Conservation (phyloP, 2,797 vertebrate genomes). For the Lepilemur septentrionalis region DNA sequence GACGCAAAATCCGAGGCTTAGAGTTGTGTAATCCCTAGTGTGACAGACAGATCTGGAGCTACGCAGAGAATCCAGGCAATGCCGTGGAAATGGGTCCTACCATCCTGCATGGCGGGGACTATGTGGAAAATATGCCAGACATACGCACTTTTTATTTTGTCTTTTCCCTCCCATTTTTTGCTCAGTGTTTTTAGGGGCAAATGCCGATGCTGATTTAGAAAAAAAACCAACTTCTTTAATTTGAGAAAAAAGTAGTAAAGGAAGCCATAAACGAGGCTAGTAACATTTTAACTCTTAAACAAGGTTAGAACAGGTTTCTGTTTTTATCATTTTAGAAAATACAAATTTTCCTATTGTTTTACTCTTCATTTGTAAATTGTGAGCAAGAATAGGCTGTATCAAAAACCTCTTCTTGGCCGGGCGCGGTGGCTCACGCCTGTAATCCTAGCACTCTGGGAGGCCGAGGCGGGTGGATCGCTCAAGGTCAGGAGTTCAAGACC, state of each 20-base stretch:
- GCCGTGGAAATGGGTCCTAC: not conserved
- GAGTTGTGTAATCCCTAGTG: not conserved
- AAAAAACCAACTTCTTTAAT: not conserved
- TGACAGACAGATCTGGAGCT: not conserved
- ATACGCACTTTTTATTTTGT: not conserved
- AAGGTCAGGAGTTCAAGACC: too few species aligned
- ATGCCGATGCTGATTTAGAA: not conserved
- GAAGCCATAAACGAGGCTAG: not conserved
- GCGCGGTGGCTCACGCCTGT: too few species aligned
- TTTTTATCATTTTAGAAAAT: not conserved
- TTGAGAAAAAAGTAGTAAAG: slow-evolving; percentile 17
- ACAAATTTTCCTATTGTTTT: not conserved
- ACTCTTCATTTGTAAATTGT: not conserved
- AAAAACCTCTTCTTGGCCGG: not conserved
- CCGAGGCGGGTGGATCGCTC: too few species aligned
- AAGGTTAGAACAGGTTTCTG: not conserved
- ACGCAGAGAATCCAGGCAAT: not conserved
- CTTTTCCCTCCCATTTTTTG: not conserved
- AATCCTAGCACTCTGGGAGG: too few species aligned
- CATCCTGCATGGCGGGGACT: accelerated
- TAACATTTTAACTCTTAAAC: not conserved
- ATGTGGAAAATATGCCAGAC: not conserved
- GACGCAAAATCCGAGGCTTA: not conserved
- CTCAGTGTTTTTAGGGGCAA: not conserved
- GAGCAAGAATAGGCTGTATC: not conserved